Evolutionary conservation across 2,888 invertebrate species (phyloP).

Genomic region (Polylopha cassiicola): DNA sequence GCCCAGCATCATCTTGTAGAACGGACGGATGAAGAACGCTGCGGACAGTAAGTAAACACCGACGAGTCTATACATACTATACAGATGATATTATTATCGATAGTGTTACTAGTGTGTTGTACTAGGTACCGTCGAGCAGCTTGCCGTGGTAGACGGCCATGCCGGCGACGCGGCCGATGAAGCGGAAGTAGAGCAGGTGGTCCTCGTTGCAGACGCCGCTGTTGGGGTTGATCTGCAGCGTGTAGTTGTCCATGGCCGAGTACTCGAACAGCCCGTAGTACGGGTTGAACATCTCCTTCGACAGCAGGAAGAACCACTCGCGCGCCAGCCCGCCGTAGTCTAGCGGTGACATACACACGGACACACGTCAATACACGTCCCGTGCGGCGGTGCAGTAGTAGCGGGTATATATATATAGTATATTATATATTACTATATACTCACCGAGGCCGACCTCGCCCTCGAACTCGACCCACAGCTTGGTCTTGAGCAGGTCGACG

Average conservation of each 20-base stretch:
- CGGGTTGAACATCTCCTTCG: slow-evolving; percentile 99
- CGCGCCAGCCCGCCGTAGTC: slow-evolving; percentile 98
- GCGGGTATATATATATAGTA: neutral
- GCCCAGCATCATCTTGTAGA: slow-evolving; percentile 99
- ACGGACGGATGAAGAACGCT: slow-evolving; percentile 99
- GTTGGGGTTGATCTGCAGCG: slow-evolving; percentile 98
- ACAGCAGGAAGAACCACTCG: slow-evolving; percentile 99
- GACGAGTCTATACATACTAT: neutral
- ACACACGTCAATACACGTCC: too few relatives aligned
- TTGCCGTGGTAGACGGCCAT: slow-evolving; percentile 99
- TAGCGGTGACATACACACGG: slow-evolving; percentile 22
- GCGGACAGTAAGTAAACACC: slow-evolving; percentile 43
- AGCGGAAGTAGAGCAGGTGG: slow-evolving; percentile 98
- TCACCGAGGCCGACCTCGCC: slow-evolving; percentile 91
- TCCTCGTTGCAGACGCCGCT: slow-evolving; percentile 99
- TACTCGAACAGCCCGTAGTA: slow-evolving; percentile 99
- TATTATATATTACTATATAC: slow-evolving; percentile 22
- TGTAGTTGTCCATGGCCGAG: slow-evolving; percentile 99
- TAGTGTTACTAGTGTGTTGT: neutral
- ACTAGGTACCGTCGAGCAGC: slow-evolving; percentile 89
- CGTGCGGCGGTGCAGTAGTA: too few relatives aligned
- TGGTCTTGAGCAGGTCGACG: slow-evolving; percentile 95
- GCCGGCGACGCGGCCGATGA: slow-evolving; percentile 97
- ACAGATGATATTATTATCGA: neutral
- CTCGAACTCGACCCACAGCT: slow-evolving; percentile 99